phyloP scores from a whole-genome alignment of 2,113 vertebrate species.

The Scatophagus argus region DNA sequence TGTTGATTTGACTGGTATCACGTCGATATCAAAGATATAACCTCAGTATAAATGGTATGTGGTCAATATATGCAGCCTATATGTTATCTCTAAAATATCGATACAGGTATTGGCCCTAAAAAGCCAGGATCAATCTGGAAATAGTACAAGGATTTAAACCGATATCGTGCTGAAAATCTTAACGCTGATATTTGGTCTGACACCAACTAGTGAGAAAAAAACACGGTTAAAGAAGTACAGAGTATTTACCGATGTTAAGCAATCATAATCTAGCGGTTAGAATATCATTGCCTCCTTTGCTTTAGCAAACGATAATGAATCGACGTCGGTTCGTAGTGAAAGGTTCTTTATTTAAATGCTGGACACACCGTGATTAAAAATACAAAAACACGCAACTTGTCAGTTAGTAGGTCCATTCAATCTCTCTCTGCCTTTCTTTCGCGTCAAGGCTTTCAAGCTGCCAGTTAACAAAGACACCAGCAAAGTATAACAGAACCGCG shows the following conservation, averaged over 20 bases:
- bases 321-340: background rate
- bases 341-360: background rate
- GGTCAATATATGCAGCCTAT: background rate
- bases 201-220: background rate
- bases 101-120: background rate
- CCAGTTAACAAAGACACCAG: constrained; percentile 59
- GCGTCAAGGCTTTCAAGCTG: constrained; percentile 50
- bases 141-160: background rate
- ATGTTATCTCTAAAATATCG: background rate
- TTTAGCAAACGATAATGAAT: background rate
- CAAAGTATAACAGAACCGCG: background rate
- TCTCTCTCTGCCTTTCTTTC: constrained; percentile 32
- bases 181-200: background rate
- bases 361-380: background rate
- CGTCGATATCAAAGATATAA: background rate
- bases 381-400: constrained; percentile 1
- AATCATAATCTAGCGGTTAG: background rate
- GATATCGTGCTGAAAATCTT: background rate
- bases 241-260: background rate
- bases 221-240: background rate
- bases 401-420: constrained; percentile 67
- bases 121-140: background rate
- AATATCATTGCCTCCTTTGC: background rate
- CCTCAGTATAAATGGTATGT: background rate
- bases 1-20: background rate